A percentile compares a stretch with the other conserved stretches of the same genome.
Evolutionary conservation across 2,113 vertebrate genomes (phyloP).

Genomic region (Falcunculus frontatus): DNA sequence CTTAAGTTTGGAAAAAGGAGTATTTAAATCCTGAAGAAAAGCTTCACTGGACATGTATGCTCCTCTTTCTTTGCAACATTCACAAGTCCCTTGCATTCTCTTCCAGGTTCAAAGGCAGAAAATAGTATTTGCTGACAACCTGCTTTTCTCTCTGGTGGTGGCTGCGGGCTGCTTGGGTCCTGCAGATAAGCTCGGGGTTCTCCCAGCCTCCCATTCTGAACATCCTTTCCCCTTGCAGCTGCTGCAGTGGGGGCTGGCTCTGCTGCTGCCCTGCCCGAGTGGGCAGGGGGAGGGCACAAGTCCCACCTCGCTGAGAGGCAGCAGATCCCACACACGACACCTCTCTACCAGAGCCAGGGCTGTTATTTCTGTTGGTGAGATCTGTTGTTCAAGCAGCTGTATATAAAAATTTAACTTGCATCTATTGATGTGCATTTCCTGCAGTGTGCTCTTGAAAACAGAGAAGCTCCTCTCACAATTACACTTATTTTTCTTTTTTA

Average conservation of each 20-base stretch:
- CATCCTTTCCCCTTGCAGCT: not conserved
- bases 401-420: not conserved
- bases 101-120: slow-evolving; percentile 35
- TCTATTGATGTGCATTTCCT: not conserved
- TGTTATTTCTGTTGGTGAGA: accelerated
- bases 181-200: not conserved
- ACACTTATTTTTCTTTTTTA: not conserved
- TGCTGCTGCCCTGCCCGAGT: not conserved
- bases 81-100: not conserved
- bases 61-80: not conserved
- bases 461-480: not conserved
- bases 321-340: accelerated
- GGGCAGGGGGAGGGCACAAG: not conserved
- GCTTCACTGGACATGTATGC: not conserved
- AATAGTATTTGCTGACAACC: not conserved
- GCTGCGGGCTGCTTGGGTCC: not conserved
- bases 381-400: not conserved
- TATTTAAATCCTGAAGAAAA: slow-evolving; percentile 58
- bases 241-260: not conserved
- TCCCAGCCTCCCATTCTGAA: not conserved
- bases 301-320: accelerated
- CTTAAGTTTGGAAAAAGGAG: slow-evolving; percentile 47
- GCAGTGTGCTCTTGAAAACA: not conserved
- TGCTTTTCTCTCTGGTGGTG: not conserved
- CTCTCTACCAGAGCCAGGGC: not conserved